These are phyloP conservation scores for Nothobranchius kuhntae DNA, from an alignment of 2,113 vertebrate genomes.

Conservation along the genomic window DNA sequence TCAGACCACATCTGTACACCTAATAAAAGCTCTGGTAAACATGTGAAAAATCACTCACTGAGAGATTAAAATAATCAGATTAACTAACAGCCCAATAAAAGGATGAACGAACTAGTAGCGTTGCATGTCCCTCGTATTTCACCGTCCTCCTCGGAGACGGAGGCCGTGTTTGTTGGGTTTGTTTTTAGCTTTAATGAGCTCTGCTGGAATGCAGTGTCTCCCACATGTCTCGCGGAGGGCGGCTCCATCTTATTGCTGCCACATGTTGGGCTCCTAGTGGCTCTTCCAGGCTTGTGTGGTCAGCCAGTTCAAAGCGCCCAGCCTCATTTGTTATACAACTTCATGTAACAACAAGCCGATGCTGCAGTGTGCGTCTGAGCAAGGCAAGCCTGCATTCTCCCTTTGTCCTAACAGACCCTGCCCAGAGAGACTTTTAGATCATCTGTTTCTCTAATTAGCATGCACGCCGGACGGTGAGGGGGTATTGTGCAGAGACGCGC, in stretches of 20 bases:
- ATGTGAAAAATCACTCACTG: constrained; percentile 32
- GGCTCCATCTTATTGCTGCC: constrained; percentile 81
- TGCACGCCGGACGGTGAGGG: constrained; percentile 50
- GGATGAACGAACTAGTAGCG: constrained; percentile 14
- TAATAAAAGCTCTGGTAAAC: constrained; percentile 50
- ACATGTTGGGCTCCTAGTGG: constrained; percentile 78
- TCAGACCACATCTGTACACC: constrained; percentile 68
- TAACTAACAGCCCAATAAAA: constrained; percentile 17
- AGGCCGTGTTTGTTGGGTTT: constrained; percentile 73
- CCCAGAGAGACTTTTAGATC: constrained; percentile 52
- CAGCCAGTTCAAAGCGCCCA: constrained; percentile 80
- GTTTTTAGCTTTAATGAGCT: constrained; percentile 81
- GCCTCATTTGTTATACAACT: constrained; percentile 83
- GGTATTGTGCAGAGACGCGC: constrained; percentile 20
- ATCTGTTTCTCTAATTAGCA: constrained; percentile 69
- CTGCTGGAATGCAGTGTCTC: constrained; percentile 80
- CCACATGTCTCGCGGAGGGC: constrained; percentile 78
- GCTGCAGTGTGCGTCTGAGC: constrained; percentile 62
- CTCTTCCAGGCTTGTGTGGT: constrained; percentile 82
- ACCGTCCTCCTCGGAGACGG: constrained; percentile 43
- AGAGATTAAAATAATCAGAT: constrained; percentile 3
- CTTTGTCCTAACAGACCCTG: constrained; percentile 49
- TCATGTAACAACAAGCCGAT: constrained; percentile 76
- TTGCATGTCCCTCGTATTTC: constrained; percentile 45
- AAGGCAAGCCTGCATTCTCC: constrained; percentile 54